phyloP scores from a whole-genome alignment of 2,113 vertebrate genomes.

The Poeciliopsis turrubarensis region DNA sequence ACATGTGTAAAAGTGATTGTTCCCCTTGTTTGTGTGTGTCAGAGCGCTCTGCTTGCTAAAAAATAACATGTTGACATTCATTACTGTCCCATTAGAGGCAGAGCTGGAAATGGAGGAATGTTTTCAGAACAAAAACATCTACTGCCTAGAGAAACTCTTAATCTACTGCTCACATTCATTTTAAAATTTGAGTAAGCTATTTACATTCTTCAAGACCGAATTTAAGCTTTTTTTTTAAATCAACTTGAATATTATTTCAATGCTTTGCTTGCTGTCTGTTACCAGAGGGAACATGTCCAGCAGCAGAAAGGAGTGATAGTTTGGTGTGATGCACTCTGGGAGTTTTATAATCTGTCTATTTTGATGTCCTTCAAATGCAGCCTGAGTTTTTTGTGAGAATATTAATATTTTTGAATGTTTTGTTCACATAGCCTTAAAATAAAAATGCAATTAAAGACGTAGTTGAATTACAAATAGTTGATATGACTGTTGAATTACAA shows the following conservation, averaged over 20 bases:
- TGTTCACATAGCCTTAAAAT: too few relatives aligned
- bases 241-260: too few relatives aligned
- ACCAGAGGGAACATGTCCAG: background rate
- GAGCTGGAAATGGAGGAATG: background rate
- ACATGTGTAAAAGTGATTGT: constrained; percentile 7
- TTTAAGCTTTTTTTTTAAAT: background rate
- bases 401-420: too few relatives aligned
- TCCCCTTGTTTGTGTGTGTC: constrained; percentile 10
- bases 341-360: background rate
- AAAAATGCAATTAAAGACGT: too few relatives aligned
- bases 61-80: constrained; percentile 5
- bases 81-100: constrained; percentile 11
- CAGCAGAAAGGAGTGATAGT: background rate
- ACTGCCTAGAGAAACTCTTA: background rate
- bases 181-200: background rate
- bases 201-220: background rate
- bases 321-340: background rate
- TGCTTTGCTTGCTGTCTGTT: background rate
- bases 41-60: constrained; percentile 10
- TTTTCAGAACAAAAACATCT: background rate
- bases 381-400: background rate
- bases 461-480: too few relatives aligned
- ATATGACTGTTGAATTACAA: too few relatives aligned
- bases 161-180: background rate
- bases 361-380: background rate